Percentiles rank a stretch among this genome's conserved stretches.
These are phyloP conservation scores for Chaitophorus viminalis DNA, from an alignment of 2,888 invertebrate genomes.

Conservation along the genomic window DNA sequence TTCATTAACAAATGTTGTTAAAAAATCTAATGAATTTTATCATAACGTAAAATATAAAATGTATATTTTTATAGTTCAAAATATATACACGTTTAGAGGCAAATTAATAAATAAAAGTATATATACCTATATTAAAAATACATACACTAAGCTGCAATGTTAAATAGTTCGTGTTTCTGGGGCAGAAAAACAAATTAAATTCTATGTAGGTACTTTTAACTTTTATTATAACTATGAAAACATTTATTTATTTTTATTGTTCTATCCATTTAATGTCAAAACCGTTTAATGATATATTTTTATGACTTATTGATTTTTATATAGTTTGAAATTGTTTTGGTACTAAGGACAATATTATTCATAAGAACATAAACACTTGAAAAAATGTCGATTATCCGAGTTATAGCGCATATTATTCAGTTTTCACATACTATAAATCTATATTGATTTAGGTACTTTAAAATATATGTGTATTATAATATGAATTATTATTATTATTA, in stretches of 20 bases:
- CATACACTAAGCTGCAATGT: no score
- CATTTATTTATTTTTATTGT: constrained; percentile 16
- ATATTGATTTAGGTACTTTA: no score
- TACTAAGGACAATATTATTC: background rate
- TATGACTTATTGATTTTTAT: background rate
- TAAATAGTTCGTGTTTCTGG: background rate
- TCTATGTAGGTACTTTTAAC: background rate
- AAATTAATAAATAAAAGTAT: background rate
- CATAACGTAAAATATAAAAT: background rate
- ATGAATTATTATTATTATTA: no score
- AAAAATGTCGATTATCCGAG: background rate
- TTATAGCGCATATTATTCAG: no score
- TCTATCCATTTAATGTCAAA: background rate
- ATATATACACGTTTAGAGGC: background rate
- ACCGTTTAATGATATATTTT: background rate
- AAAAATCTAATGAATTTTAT: background rate
- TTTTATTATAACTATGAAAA: background rate
- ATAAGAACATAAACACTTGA: background rate
- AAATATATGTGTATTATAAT: no score
- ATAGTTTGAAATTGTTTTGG: background rate
- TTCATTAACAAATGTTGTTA: background rate
- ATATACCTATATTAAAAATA: background rate
- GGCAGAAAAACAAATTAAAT: constrained; percentile 2
- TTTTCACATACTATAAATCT: no score
- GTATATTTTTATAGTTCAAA: constrained; percentile 3